Evolutionary conservation across 2,113 vertebrate genomes (phyloP).

Genomic region (Albula goreensis): DNA sequence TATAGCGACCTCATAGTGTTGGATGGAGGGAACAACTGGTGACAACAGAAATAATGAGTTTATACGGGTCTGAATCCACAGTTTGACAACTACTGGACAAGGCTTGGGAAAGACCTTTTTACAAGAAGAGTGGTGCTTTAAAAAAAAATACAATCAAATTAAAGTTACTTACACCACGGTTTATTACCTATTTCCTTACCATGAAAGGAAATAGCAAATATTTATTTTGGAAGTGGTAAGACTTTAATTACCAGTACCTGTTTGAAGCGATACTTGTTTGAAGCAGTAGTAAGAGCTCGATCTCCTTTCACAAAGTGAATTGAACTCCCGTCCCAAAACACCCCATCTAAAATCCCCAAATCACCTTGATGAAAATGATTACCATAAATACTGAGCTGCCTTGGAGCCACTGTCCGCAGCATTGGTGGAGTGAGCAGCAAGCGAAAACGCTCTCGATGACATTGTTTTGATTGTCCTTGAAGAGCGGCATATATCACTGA

Average conservation of each 20-base stretch:
- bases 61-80: too few species aligned
- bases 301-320: neutral
- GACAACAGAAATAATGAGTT: too few species aligned
- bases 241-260: too few species aligned
- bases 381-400: too few species aligned
- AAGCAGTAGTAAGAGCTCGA: neutral
- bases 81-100: too few species aligned
- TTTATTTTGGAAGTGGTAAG: neutral
- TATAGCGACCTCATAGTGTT: too few species aligned
- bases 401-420: too few species aligned
- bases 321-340: neutral
- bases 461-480: neutral
- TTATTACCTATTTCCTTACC: neutral
- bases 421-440: neutral
- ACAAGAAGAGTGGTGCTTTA: too few species aligned
- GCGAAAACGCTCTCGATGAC: neutral
- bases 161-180: neutral
- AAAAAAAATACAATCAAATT: neutral
- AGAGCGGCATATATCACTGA: neutral
- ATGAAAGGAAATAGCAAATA: neutral
- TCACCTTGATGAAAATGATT: neutral
- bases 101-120: too few species aligned
- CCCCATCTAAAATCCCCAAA: neutral
- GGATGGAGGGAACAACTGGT: too few species aligned
- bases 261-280: neutral